Evolutionary conservation across 2,888 invertebrate genomes (phyloP).

Genomic region (Koerneria pararmatus): DNA sequence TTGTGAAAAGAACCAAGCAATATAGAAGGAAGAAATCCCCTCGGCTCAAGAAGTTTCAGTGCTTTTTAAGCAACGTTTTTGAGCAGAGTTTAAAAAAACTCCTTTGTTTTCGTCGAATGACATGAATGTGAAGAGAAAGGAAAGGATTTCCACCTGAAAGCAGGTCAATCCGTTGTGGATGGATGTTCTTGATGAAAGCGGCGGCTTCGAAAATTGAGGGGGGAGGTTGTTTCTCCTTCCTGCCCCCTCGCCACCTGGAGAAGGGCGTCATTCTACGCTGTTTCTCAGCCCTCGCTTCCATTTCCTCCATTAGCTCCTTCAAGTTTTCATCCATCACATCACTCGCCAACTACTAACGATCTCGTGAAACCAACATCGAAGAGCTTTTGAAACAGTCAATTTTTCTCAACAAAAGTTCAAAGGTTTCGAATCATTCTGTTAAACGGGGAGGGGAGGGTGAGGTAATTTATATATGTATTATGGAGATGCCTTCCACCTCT

Average conservation of each 20-base stretch:
- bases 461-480: no score
- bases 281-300: constrained; percentile 23
- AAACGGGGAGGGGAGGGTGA: no score
- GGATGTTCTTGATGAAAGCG: constrained; percentile 33
- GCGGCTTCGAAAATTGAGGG: constrained; percentile 46
- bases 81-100: no score
- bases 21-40: no score
- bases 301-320: constrained; percentile 5
- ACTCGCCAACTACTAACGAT: not conserved
- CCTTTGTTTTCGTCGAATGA: no score
- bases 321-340: not conserved
- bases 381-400: no score
- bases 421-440: no score
- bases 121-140: not conserved
- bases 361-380: no score
- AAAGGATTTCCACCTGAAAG: constrained; percentile 38
- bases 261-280: constrained; percentile 8
- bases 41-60: no score
- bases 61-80: no score
- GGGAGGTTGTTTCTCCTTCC: constrained; percentile 41
- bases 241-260: constrained; percentile 26
- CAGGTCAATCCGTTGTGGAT: constrained; percentile 46
- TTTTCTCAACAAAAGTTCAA: no score
- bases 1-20: no score
- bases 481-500: not conserved